Percentiles rank a stretch among this genome's conserved stretches.
Conservation (phyloP, 2,113 vertebrate genomes). For the Odontophorus gujanensis region DNA sequence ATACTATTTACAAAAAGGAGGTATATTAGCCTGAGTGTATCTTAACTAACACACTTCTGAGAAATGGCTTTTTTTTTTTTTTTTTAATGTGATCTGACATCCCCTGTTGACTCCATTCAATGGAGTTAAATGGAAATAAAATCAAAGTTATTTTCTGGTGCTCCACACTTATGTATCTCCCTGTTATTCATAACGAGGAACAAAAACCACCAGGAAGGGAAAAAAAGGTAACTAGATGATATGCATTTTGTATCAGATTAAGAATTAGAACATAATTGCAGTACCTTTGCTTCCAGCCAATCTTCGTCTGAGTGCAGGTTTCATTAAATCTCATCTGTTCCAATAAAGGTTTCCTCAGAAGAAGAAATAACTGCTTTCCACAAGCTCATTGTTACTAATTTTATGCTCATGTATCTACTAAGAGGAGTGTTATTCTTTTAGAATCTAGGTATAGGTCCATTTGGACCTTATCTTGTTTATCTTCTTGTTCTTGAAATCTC, state of each 20-base stretch:
- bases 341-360: background rate
- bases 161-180: background rate
- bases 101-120: too few relatives aligned
- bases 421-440: background rate
- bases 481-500: background rate
- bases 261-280: background rate
- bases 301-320: background rate
- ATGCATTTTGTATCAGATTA: background rate
- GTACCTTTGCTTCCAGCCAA: background rate
- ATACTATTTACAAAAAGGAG: background rate
- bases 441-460: background rate
- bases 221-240: background rate
- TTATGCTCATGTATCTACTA: background rate
- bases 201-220: background rate
- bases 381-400: background rate
- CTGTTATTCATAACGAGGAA: background rate
- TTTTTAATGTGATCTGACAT: background rate
- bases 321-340: background rate
- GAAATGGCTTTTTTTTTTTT: background rate
- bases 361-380: background rate
- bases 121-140: background rate
- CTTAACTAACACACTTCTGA: background rate
- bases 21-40: background rate
- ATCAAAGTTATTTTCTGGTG: background rate
- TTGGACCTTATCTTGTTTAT: background rate